Percentiles rank a stretch among this genome's conserved stretches.
Evolutionary conservation across 2,797 vertebrate genomes (phyloP).

Genomic region (Xiphophorus birchmanni): DNA sequence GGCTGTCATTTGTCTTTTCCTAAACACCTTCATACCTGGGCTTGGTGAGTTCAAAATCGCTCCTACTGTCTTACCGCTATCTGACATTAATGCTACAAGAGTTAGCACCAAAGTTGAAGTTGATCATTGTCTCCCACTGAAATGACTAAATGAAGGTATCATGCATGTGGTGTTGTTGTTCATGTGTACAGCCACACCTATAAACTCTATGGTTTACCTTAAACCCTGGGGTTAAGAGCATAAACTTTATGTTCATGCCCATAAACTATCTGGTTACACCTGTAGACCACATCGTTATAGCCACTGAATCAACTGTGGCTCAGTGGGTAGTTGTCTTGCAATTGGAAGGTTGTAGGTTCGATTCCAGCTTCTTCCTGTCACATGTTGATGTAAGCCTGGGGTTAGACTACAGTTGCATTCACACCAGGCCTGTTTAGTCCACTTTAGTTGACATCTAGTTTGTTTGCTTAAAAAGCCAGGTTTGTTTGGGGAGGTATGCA

Average conservation of each 20-base stretch:
- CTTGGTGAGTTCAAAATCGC: conserved; percentile 84
- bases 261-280: not conserved
- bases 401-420: no score
- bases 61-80: not conserved
- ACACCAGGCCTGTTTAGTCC: no score
- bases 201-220: not conserved
- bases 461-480: no score
- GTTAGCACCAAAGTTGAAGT: not conserved
- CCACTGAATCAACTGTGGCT: not conserved
- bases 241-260: not conserved
- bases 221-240: not conserved
- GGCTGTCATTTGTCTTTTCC: conserved; percentile 94
- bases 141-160: not conserved
- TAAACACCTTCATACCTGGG: conserved; percentile 98
- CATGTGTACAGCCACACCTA: not conserved
- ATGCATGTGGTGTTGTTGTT: not conserved
- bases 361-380: not conserved
- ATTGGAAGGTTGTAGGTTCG: not conserved
- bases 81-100: not conserved
- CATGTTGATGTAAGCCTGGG: no score
- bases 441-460: no score
- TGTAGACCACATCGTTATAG: not conserved
- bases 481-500: no score
- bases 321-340: not conserved
- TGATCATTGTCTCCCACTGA: not conserved